Base-by-base conservation (phyloP, 2,888 invertebrate species). In the Dicranocentrus wangi region DNA sequence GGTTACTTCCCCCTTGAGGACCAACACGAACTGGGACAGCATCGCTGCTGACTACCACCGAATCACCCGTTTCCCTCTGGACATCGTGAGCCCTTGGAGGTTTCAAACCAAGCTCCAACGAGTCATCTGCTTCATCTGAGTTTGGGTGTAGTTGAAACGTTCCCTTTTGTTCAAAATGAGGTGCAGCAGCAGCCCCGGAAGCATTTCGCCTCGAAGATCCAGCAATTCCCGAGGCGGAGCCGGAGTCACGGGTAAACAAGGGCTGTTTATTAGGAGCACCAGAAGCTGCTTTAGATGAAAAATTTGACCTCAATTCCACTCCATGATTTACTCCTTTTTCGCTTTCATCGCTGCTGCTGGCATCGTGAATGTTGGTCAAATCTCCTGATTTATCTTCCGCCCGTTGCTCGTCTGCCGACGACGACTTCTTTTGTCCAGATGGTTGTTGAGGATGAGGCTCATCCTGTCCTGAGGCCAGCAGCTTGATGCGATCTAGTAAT, bases 401-500 rank as follows among this genome's bases (percentile, higher is more conserved):
- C 10, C n/a, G n/a, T 32, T 51, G 23, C 13, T 55, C 51, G 23
- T 63, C 43, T 23, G 2, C 51, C 17, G 7, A n/a, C 13, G 2
- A 23, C n/a, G 1, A 15, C 7, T 27, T 23, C 25, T 47, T 25
- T 23, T 63, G 21, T 73, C 55, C 15, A 47, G n/a, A 23, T 1
- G 66, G n/a, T 0, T 42, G 28, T 13, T 19, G 28, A 23, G 19
- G 55, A 1, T 27, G 23, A 13, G 51, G 21, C 15, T 58, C 58
- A 28, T 47, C 47, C 8, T 60, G 10, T 15, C 17, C 27, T n/a
- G 66, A 53, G 53, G 55, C 17, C 39, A 21, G 15, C 17, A 19
- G 7, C 39, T 77, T 77, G 69, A 69, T 60, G 51, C 76, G 15
- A 17, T 66, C 58, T n/a, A n/a, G n/a, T 58, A 66, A 76, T 68